These are phyloP conservation scores for Malacoctenus gilli DNA, from an alignment of 2,797 vertebrate species.

Conservation along the genomic window DNA sequence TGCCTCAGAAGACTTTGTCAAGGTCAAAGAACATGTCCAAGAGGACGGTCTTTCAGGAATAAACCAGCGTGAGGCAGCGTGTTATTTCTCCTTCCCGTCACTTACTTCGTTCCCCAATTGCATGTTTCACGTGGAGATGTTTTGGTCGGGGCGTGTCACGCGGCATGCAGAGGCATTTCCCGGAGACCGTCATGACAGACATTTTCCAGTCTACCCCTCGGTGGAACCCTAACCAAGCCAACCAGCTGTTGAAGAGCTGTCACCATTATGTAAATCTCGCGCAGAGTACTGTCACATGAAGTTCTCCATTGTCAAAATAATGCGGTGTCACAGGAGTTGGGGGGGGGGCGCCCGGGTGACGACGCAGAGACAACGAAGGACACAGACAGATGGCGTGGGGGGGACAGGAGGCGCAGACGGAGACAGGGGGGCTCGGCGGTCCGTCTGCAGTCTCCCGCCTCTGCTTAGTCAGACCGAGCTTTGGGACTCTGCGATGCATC, in stretches of 20 bases:
- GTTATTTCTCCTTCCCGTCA: conserved; percentile 15
- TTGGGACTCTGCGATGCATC: conserved; percentile 61
- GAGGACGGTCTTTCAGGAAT: conserved; percentile 13
- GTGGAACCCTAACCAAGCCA: background rate
- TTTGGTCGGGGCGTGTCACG: background rate
- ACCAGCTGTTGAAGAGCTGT: conserved; percentile 20
- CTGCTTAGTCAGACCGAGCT: conserved; percentile 63
- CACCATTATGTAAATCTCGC: conserved; percentile 15
- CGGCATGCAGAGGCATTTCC: conserved; percentile 24
- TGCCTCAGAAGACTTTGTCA: conserved; percentile 17
- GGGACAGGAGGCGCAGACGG: conserved; percentile 15
- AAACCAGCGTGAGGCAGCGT: conserved; percentile 12
- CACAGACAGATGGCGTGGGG: conserved; percentile 1
- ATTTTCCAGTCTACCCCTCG: conserved; percentile 14
- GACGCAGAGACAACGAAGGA: conserved; percentile 13
- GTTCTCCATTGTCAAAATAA: conserved; percentile 1
- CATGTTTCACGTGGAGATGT: conserved; percentile 6
- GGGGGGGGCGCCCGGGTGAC: background rate
- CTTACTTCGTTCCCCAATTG: conserved; percentile 11
- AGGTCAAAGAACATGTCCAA: conserved; percentile 35
- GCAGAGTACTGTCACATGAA: conserved; percentile 5
- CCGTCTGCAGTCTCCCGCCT: conserved; percentile 26
- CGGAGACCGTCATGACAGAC: conserved; percentile 13
- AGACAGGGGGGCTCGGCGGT: conserved; percentile 35
- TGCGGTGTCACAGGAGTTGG: background rate